phyloP scores from a whole-genome alignment of 2,888 invertebrate genomes.

The Seira musarum region DNA sequence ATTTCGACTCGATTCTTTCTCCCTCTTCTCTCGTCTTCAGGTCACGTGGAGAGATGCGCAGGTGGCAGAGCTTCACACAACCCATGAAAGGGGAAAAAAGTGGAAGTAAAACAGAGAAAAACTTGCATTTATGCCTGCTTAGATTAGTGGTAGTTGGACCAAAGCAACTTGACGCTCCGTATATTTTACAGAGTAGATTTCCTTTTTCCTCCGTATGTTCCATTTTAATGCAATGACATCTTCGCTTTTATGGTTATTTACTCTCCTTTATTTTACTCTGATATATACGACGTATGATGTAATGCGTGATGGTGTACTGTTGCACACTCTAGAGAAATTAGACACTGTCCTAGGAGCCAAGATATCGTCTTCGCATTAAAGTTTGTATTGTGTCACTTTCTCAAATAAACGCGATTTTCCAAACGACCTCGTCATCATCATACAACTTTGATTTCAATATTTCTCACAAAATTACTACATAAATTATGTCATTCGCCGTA shows the following conservation, averaged over 20 bases:
- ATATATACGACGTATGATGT: too few relatives aligned
- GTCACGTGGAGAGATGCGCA: conserved; percentile 65
- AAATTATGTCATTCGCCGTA: too few relatives aligned
- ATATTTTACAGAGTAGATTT: conserved; percentile 17
- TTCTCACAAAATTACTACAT: too few relatives aligned
- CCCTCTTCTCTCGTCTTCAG: conserved; percentile 44
- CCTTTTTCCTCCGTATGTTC: conserved; percentile 42
- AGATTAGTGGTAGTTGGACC: conserved; percentile 31
- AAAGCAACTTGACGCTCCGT: conserved; percentile 1
- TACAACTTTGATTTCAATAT: too few relatives aligned
- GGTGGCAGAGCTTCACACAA: conserved; percentile 56
- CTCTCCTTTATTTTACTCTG: too few relatives aligned
- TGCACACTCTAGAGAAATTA: too few relatives aligned
- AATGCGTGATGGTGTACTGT: too few relatives aligned
- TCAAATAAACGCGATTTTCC: too few relatives aligned
- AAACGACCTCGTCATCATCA: too few relatives aligned
- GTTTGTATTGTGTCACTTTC: too few relatives aligned
- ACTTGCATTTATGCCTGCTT: conserved; percentile 28
- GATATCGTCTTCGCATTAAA: too few relatives aligned
- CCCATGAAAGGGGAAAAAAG: neutral
- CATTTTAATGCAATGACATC: conserved; percentile 39
- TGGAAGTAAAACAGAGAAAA: conserved; percentile 5
- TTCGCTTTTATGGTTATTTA: neutral
- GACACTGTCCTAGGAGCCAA: too few relatives aligned
- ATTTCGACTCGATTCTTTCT: conserved; percentile 66